Conservation (phyloP, 1,140 invertebrate genomes). For the Mamestra configurata region DNA sequence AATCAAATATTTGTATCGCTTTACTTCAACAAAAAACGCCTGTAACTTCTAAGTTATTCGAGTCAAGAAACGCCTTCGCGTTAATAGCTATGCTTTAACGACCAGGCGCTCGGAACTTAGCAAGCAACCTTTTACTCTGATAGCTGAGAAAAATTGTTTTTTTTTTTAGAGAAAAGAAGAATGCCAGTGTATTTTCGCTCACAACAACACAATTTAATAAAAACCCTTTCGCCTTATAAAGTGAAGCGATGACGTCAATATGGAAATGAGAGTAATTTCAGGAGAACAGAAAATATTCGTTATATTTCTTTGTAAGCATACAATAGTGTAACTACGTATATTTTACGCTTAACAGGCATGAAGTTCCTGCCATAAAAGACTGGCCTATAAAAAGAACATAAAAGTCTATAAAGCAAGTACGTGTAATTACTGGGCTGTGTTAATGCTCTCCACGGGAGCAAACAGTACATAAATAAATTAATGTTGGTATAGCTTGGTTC, state of each 20-base stretch:
- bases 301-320: not conserved
- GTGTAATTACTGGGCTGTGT: conserved; percentile 22
- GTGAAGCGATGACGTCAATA: not conserved
- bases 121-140: not conserved
- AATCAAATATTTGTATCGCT: not conserved
- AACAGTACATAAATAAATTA: not conserved
- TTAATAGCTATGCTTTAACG: conserved; percentile 41
- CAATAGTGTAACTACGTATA: not conserved
- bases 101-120: conserved; percentile 29
- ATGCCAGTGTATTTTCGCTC: not conserved
- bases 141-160: too few species aligned
- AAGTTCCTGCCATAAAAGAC: conserved; percentile 3
- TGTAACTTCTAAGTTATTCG: not conserved
- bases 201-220: not conserved
- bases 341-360: not conserved
- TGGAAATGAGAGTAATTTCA: conserved; percentile 10
- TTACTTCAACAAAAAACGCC: not conserved
- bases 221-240: not conserved
- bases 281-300: not conserved
- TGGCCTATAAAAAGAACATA: conserved; percentile 23
- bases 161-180: not conserved
- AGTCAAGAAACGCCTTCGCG: not conserved
- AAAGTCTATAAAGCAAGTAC: not conserved
- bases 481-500: not conserved
- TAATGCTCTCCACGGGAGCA: conserved; percentile 6